These are phyloP conservation scores for Hirtodrosophila cameraria DNA, from an alignment of 2,888 invertebrate genomes.

Conservation along the genomic window DNA sequence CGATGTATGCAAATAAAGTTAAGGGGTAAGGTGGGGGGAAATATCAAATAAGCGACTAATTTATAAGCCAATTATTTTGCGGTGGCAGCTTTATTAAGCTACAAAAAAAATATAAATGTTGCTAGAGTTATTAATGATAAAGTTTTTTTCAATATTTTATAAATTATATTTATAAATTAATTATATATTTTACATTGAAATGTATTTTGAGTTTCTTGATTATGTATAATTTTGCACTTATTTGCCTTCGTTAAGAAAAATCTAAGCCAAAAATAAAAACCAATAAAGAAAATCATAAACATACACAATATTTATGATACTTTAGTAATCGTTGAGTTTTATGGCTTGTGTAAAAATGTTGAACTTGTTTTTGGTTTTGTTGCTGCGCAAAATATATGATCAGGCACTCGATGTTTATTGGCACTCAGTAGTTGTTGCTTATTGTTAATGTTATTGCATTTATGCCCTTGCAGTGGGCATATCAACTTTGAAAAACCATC, in stretches of 20 bases:
- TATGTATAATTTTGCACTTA: constrained; percentile 14
- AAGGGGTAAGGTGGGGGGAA: background rate
- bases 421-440: too few species aligned
- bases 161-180: too few species aligned
- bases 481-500: background rate
- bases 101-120: background rate
- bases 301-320: constrained; percentile 68
- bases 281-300: constrained; percentile 32
- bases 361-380: constrained; percentile 24
- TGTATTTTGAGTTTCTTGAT: background rate
- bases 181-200: background rate
- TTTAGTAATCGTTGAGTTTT: constrained; percentile 69
- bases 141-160: too few species aligned
- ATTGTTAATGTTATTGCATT: constrained; percentile 26
- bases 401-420: constrained; percentile 59
- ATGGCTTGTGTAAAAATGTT: constrained; percentile 58
- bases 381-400: constrained; percentile 42
- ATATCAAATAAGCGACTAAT: constrained; percentile 17
- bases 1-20: constrained; percentile 63
- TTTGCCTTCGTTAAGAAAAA: constrained; percentile 13
- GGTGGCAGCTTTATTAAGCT: background rate
- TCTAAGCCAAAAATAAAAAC: constrained; percentile 35
- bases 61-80: constrained; percentile 29
- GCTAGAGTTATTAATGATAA: too few species aligned
- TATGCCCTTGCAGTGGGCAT: constrained; percentile 3